phyloP scores from a whole-genome alignment of 2,797 vertebrate species.

The Enteromius afrohamiltoni region DNA sequence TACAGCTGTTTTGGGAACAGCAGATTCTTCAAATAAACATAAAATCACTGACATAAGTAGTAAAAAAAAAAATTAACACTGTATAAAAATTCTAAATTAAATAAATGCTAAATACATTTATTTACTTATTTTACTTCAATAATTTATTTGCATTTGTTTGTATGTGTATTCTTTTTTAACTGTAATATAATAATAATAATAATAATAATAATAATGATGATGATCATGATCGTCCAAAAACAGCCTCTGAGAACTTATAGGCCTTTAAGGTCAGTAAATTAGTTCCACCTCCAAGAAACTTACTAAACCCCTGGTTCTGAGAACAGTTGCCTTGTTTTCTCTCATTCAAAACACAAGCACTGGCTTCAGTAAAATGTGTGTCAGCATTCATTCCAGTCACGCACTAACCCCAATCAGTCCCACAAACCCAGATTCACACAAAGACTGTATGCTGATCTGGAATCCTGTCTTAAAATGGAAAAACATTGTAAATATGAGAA shows the following conservation, averaged over 20 bases:
- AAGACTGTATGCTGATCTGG: neutral
- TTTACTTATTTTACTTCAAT: neutral
- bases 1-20: neutral
- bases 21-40: neutral
- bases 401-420: neutral
- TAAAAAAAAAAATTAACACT: neutral
- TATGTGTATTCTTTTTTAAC: neutral
- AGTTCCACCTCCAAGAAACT: neutral
- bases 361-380: conserved; percentile 14
- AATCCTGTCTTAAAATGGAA: neutral
- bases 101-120: neutral
- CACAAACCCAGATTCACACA: conserved; percentile 7
- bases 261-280: conserved; percentile 3
- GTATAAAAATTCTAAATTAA: neutral
- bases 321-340: conserved; percentile 19
- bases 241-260: neutral
- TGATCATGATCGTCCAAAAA: neutral
- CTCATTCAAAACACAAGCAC: neutral
- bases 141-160: neutral
- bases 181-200: neutral
- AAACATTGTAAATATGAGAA: neutral
- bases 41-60: neutral
- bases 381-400: conserved; percentile 15
- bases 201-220: no score
- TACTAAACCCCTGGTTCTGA: neutral